A percentile compares a stretch with the other conserved stretches of the same genome.
These are phyloP conservation scores for Epinephelus coioides DNA, from an alignment of 2,797 vertebrate species.

Conservation along the genomic window DNA sequence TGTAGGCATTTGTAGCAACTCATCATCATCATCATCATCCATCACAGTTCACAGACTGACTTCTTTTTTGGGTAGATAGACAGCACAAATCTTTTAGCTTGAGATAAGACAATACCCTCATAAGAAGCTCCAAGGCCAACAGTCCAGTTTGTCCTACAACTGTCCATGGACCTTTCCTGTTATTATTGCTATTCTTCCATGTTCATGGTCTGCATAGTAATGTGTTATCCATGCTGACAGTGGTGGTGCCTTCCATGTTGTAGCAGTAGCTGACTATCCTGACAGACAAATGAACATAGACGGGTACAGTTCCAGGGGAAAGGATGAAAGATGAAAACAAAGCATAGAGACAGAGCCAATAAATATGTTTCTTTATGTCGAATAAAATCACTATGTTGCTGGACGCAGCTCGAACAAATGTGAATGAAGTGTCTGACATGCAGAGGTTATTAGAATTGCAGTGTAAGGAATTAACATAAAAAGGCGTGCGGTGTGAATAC, in stretches of 20 bases:
- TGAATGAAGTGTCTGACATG: conserved; percentile 21
- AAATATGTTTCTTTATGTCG: background rate
- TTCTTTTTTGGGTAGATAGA: too few species aligned
- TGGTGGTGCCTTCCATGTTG: background rate
- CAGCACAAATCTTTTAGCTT: background rate
- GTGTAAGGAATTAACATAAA: conserved; percentile 30
- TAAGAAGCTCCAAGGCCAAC: background rate
- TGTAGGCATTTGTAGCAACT: too few species aligned
- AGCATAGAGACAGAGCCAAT: background rate
- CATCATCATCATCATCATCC: too few species aligned
- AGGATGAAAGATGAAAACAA: background rate
- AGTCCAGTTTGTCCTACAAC: too few species aligned
- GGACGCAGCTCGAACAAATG: background rate
- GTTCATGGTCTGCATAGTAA: background rate
- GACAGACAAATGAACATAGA: background rate
- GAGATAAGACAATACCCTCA: background rate
- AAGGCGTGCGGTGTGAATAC: conserved; percentile 23
- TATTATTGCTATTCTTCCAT: too few species aligned
- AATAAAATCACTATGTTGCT: conserved; percentile 1
- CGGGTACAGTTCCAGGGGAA: background rate
- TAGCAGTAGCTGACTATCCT: background rate
- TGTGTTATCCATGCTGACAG: background rate
- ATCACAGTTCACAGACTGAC: too few species aligned
- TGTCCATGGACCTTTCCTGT: background rate
- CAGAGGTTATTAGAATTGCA: conserved; percentile 20